Conservation (phyloP, 1,140 invertebrate genomes). For the Drosophila insularis region DNA sequence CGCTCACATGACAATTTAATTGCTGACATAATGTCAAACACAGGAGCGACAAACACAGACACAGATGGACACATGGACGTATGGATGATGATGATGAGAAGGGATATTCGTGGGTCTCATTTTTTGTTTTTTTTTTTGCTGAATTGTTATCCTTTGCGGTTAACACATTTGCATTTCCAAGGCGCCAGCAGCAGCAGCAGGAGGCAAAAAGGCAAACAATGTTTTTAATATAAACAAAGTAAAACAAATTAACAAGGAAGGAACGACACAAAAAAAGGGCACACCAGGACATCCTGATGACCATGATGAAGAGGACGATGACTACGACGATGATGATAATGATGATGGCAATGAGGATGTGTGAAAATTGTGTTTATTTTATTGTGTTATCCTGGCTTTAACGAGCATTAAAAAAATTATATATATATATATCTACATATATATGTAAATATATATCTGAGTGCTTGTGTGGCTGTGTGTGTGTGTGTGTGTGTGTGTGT, state of each 20-base stretch:
- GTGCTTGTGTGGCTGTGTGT: slow-evolving; percentile 7
- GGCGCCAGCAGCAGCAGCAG: slow-evolving; percentile 28
- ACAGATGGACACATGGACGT: slow-evolving; percentile 1
- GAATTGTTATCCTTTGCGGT: slow-evolving; percentile 76
- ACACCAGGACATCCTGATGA: slow-evolving; percentile 20
- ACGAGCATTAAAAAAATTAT: slow-evolving; percentile 54
- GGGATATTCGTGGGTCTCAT: slow-evolving; percentile 15
- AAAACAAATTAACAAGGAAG: slow-evolving; percentile 72
- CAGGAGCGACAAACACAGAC: slow-evolving; percentile 27
- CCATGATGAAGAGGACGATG: slow-evolving; percentile 11
- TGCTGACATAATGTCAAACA: slow-evolving; percentile 76
- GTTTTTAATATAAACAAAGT: slow-evolving; percentile 81
- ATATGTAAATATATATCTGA: slow-evolving; percentile 19
- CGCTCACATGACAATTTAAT: slow-evolving; percentile 76
- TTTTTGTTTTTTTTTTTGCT: slow-evolving; percentile 22
- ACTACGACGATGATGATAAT: slow-evolving; percentile 1
- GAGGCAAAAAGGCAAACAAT: slow-evolving; percentile 56
- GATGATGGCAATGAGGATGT: slow-evolving; percentile 39
- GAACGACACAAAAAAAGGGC: slow-evolving; percentile 13
- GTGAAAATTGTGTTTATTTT: slow-evolving; percentile 61
- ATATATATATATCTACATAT: slow-evolving; percentile 31
- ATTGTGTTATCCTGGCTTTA: slow-evolving; percentile 61
- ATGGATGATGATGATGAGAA: neutral
- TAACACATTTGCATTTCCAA: slow-evolving; percentile 65
- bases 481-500: slow-evolving; percentile 21